Base-by-base conservation (phyloP, 2,113 vertebrate genomes). In the Tetrax tetrax region DNA sequence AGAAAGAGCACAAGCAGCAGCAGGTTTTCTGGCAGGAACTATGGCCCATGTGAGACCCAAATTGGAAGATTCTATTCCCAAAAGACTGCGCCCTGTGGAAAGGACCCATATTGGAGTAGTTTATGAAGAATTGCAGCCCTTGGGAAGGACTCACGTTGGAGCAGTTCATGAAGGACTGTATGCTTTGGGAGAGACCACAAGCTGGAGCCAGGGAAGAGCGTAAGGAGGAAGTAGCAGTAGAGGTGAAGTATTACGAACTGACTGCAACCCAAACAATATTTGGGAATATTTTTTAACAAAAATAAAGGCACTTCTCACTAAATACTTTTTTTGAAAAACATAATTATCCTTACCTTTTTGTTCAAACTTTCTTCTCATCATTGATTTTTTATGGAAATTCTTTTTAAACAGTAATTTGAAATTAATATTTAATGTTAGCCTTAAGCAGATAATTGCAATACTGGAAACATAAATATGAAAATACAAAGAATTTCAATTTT, bases 361-460 rank as follows among this genome's bases (percentile, higher is more conserved):
- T 83, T 90, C 22, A 74, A 87, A 83, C 20, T 90, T 79, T 63
- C 29, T 61, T 83, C 7, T 56, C 12, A 53, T 70, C 22, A 61
- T 5, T 65, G 31, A 91, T 11, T 66, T 88, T 90, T 86, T 61
- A 83, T 41, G 54, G 37, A 81, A 74, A 77, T 88, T 85, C 59
- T 66, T 87, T 93, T 93, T 74, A 70, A 95, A 70, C 2, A 9
- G 3, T 53, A 56, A 74, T 83, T 83, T 92, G 33, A 88, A 87
- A 85, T 85, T 72, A 94, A 80, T 86, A 86, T 76, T 95, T 87
- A 69, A 90, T 92, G 63, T 61, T 71, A 14, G 17, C 59, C 37
- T 69, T 54, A 28, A 80, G 59, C 31, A 88, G 27, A 65, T 74
- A 80, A 80, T 79, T 85, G 12, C 19, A 69, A 47, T 65, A 57